Evolutionary conservation across 2,888 invertebrate species (phyloP), one percentile per base, ranked within the genome.

Genomic region (Drosophila fulvimacula): DNA sequence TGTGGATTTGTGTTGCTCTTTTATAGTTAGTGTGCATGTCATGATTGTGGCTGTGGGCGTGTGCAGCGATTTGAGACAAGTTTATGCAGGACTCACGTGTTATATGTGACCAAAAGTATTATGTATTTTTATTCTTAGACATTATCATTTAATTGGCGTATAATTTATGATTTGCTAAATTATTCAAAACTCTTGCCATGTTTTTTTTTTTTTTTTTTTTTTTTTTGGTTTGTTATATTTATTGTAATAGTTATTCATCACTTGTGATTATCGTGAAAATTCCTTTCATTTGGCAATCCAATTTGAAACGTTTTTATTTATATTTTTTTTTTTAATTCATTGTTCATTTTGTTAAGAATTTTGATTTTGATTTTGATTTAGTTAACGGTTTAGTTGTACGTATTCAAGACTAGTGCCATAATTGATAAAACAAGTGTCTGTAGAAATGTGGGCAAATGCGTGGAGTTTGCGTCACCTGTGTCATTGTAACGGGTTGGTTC

Each of bases 401-500:
- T 75, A 79, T 81, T 88, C 44, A 86, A 66, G 53, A 88, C 81
- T 75, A 86, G 62, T 80, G 90, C 83, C 88, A 79, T 79, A 82
- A 92, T 91, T 90, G 91, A 90, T 89, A 92, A 88, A 89, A 91
- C 91, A 90, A 92, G 83, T 78, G 92, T 87, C 83, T 92, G 91
- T 80, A 91, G 88, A 79, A 87, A 82, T 88, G 89, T 91, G 84
- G 92, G 90, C 88, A 91, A 87, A 82, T 86, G 89, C 89, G 89
- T 86, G 82, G 90, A 90, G 90, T 87, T 92, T 80, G 92, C 92
- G 87, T 90, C 90, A 90, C 92, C 92, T 92, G 90, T 80, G 80
- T 76, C 60, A 36, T 78, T 74, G 30, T 75, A 38, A 65, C 56
- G 59, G 48, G 19, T 60, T 58, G 39, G 48, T 67, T 65, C 60